Evolutionary conservation across 2,113 vertebrate genomes (phyloP).

Genomic region (Narcine bancroftii): DNA sequence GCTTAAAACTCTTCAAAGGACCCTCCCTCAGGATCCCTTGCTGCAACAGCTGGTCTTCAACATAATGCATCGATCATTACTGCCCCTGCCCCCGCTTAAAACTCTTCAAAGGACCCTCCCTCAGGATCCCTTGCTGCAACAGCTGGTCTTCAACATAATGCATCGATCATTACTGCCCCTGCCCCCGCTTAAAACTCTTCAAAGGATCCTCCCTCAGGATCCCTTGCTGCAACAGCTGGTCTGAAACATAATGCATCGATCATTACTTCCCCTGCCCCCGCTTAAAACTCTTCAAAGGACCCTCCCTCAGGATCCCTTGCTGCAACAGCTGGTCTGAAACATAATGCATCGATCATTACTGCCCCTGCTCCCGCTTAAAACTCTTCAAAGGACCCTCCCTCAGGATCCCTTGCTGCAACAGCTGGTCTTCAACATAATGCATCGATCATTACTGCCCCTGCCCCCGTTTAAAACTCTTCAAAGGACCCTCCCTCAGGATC

Average conservation of each 20-base stretch:
- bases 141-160: background rate
- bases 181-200: background rate
- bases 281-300: background rate
- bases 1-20: background rate
- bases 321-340: too few relatives aligned
- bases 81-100: background rate
- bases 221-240: background rate
- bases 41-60: background rate
- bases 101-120: background rate
- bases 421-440: background rate
- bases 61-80: too few relatives aligned
- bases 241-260: too few relatives aligned
- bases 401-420: background rate
- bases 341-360: too few relatives aligned
- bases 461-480: background rate
- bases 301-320: background rate
- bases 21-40: background rate
- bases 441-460: background rate
- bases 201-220: background rate
- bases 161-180: background rate
- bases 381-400: background rate
- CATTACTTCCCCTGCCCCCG: background rate
- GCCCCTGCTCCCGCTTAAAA: background rate
- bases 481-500: background rate
- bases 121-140: background rate